Evolutionary conservation across 1,140 invertebrate species (phyloP), one percentile per base, ranked within the genome.

Genomic region (Neodiprion pinetum): DNA sequence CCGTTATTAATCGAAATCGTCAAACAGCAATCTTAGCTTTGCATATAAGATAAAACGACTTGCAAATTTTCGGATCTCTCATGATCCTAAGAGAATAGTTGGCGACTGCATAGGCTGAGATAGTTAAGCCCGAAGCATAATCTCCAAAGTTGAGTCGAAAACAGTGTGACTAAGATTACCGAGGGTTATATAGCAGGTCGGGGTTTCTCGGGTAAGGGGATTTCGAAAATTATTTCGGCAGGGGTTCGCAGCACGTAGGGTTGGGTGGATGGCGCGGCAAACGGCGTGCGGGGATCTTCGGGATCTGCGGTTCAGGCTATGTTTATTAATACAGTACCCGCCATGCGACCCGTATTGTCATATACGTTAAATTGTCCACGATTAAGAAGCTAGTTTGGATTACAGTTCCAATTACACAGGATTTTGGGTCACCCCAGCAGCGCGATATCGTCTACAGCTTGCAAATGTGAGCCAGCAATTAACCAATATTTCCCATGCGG

Each of bases 121-220:
- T 72, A 72, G 72, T 76, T 76, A 72, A 76, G 75, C 74, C 74
- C 65, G 10, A 21, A 40, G 66, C 70, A 78, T 78, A 75, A 78
- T 69, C 21, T 78, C 74, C 48, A 67, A 66, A 72, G 28, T 49
- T n/a, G 21, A 69, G 67, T 14, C 69, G 65, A 76, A 78, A 77
- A 75, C 76, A 78, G 73, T 76, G 75, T 76, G 74, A 70, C 75
- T 74, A 76, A 67, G 72, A 76, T 17, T 61, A 61, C 53, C 53
- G 11, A 61, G 11, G 53, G 53, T 61, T 61, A 61, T 17, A 61
- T 12, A 14, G n/a, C 28, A 61, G 28, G 28, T 40, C 28, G 53
- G 8, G 53, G n/a, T 61, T 61, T 17, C 53, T 14, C 11, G 53
- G 53, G 53, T 61, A 17, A 12, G 53, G 53, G 53, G 53, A 61